A percentile compares a stretch with the other conserved stretches of the same genome.
phyloP scores from a whole-genome alignment of 2,797 vertebrate genomes.

The Takifugu ocellatus region DNA sequence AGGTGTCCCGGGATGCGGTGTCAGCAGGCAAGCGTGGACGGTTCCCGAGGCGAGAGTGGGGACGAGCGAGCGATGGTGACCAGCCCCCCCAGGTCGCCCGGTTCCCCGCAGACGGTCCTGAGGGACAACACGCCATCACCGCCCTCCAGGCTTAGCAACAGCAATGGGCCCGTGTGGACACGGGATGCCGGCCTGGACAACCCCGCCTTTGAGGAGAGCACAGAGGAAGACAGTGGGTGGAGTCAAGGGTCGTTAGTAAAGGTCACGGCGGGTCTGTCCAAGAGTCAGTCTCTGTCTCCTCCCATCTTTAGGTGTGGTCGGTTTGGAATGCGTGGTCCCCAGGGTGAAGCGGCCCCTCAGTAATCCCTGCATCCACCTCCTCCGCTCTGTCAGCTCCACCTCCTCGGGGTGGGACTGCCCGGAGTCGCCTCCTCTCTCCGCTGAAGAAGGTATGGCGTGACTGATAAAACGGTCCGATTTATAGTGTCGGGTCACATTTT shows the following conservation, averaged over 20 bases:
- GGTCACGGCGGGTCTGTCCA: background rate
- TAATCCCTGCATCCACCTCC: slow-evolving; percentile 73
- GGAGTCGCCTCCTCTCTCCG: slow-evolving; percentile 70
- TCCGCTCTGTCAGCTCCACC: slow-evolving; percentile 64
- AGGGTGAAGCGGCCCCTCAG: slow-evolving; percentile 70
- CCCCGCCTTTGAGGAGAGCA: slow-evolving; percentile 91
- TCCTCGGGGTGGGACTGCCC: slow-evolving; percentile 79
- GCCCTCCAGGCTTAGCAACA: slow-evolving; percentile 55
- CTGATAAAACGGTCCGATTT: too few relatives aligned
- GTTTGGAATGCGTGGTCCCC: slow-evolving; percentile 65
- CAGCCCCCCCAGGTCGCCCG: slow-evolving; percentile 76
- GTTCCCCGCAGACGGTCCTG: slow-evolving; percentile 80
- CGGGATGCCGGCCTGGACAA: slow-evolving; percentile 90
- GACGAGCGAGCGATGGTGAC: slow-evolving; percentile 72
- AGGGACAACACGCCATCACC: slow-evolving; percentile 74
- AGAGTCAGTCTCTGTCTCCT: slow-evolving; percentile 7
- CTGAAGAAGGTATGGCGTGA: slow-evolving; percentile 65
- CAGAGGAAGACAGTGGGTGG: slow-evolving; percentile 86
- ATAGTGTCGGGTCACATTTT: background rate
- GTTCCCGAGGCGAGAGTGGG: slow-evolving; percentile 73
- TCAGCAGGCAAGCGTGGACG: slow-evolving; percentile 81
- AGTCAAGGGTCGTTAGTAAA: background rate
- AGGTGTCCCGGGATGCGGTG: slow-evolving; percentile 92
- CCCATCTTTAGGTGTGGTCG: slow-evolving; percentile 63
- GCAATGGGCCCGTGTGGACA: slow-evolving; percentile 75